These are phyloP conservation scores for Falco columbarius DNA, from an alignment of 2,797 vertebrate species.

Conservation along the genomic window DNA sequence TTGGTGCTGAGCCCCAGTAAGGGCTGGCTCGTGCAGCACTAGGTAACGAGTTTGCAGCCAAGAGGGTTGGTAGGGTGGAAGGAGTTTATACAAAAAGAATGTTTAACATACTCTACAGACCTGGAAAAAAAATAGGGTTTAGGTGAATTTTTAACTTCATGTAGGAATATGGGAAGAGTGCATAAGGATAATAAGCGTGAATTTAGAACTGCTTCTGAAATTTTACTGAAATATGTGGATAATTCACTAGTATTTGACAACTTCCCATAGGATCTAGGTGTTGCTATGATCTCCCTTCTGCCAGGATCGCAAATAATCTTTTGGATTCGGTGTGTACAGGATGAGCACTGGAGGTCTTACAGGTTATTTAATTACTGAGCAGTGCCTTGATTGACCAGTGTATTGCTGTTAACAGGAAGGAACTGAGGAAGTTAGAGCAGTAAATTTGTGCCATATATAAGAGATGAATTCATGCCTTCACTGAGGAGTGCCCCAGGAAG, in stretches of 20 bases:
- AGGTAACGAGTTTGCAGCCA: background rate
- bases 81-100: background rate
- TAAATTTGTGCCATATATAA: background rate
- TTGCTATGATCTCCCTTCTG: background rate
- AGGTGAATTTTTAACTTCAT: background rate
- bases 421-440: background rate
- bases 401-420: background rate
- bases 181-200: background rate
- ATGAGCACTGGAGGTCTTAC: background rate
- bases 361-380: background rate
- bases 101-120: background rate
- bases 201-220: background rate
- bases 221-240: background rate
- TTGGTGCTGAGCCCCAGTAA: background rate
- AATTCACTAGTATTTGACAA: background rate
- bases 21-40: background rate
- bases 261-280: background rate
- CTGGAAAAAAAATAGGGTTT: background rate
- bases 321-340: background rate
- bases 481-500: background rate
- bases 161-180: background rate
- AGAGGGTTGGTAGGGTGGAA: background rate
- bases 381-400: background rate
- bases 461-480: background rate
- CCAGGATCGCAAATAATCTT: background rate